These are phyloP conservation scores for Stegodyphus mimosarum DNA, from an alignment of 1,140 invertebrate genomes.

Conservation along the genomic window DNA sequence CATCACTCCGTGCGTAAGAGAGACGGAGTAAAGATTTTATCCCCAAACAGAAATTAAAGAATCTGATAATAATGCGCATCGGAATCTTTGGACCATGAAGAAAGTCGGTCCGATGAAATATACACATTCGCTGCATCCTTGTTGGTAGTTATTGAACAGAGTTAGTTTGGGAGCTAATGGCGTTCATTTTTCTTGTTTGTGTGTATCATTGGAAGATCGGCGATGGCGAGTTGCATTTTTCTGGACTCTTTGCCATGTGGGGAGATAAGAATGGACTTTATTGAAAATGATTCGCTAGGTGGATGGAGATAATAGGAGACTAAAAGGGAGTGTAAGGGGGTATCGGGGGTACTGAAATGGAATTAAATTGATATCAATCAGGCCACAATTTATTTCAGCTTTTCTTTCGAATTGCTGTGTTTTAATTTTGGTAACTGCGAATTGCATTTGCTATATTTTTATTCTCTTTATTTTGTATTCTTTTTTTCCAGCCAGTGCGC, in stretches of 20 bases:
- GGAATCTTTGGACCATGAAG: constrained; percentile 41
- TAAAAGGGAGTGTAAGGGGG: not conserved
- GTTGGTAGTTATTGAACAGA: not conserved
- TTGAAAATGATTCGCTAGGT: constrained; percentile 22
- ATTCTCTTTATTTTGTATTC: too few relatives aligned
- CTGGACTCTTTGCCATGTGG: not conserved
- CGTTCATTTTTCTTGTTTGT: not conserved
- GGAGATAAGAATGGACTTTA: constrained; percentile 30
- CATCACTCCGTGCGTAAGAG: constrained; percentile 22
- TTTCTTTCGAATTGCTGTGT: too few relatives aligned
- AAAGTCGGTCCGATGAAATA: not conserved
- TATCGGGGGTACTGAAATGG: too few relatives aligned
- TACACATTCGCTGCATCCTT: too few relatives aligned
- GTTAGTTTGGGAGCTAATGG: constrained; percentile 5
- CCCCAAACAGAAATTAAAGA: constrained; percentile 46
- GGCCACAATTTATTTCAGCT: too few relatives aligned
- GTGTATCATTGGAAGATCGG: not conserved
- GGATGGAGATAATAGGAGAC: not conserved
- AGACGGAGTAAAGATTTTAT: constrained; percentile 6
- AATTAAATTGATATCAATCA: too few relatives aligned
- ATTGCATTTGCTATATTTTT: too few relatives aligned
- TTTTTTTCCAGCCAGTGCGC: too few relatives aligned
- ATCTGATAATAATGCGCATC: constrained; percentile 39
- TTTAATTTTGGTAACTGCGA: too few relatives aligned
- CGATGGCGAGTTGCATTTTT: not conserved